Evolutionary conservation across 2,888 invertebrate genomes (phyloP).

Genomic region (Melipona beecheii): DNA sequence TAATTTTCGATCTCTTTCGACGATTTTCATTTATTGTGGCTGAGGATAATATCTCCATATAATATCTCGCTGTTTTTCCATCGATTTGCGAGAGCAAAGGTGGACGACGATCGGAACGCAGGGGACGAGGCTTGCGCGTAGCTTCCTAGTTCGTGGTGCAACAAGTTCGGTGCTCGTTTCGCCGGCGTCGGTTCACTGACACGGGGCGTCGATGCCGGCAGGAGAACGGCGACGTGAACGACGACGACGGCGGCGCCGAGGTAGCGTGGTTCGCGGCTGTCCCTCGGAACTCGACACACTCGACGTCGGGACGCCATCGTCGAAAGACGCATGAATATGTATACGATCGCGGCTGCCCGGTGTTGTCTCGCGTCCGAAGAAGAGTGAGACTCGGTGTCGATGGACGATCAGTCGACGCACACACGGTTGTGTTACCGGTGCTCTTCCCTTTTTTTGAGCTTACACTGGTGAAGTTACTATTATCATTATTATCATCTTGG

Average conservation of each 20-base stretch:
- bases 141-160: slow-evolving; percentile 58
- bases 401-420: slow-evolving; percentile 20
- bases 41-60: no score
- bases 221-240: slow-evolving; percentile 65
- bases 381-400: slow-evolving; percentile 44
- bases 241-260: slow-evolving; percentile 60
- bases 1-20: neutral
- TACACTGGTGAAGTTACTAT: neutral
- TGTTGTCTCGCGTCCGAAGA: slow-evolving; percentile 45
- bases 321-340: slow-evolving; percentile 81
- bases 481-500: no score
- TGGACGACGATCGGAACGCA: slow-evolving; percentile 1
- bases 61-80: no score
- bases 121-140: slow-evolving; percentile 37
- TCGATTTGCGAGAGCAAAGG: neutral
- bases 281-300: slow-evolving; percentile 77
- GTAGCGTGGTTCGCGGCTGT: slow-evolving; percentile 63
- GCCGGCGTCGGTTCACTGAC: slow-evolving; percentile 80
- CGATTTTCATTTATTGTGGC: neutral
- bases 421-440: neutral
- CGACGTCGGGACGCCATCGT: slow-evolving; percentile 82
- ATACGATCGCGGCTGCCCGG: slow-evolving; percentile 51
- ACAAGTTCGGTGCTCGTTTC: slow-evolving; percentile 74
- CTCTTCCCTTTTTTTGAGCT: neutral
- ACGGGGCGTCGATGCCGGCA: slow-evolving; percentile 60